phyloP scores from a whole-genome alignment of 2,113 vertebrate genomes.

The Triplophysa siluroides region DNA sequence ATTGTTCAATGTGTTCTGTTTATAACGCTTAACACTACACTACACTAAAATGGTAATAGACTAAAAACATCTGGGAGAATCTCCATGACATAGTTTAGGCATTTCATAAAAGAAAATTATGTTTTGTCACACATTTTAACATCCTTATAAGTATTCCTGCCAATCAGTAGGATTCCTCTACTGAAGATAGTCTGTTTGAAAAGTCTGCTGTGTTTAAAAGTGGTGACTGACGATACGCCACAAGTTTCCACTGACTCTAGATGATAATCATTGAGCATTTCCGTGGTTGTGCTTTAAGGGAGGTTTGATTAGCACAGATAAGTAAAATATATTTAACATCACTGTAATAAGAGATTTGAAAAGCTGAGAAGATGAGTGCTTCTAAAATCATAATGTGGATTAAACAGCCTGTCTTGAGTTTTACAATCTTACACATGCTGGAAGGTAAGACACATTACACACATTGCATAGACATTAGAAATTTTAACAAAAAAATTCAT shows the following conservation, averaged over 20 bases:
- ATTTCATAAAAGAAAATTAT: background rate
- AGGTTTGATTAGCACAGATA: background rate
- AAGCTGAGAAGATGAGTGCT: background rate
- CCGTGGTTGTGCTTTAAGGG: background rate
- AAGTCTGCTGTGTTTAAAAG: slow-evolving; percentile 4
- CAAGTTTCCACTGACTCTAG: slow-evolving; percentile 43
- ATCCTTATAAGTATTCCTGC: background rate
- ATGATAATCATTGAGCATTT: background rate
- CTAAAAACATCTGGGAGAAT: no score
- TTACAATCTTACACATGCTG: background rate
- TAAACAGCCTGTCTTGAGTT: background rate
- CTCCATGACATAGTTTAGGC: background rate
- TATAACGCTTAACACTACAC: no score
- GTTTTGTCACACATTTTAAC: background rate
- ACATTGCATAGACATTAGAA: background rate
- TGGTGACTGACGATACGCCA: background rate
- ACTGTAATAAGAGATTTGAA: background rate
- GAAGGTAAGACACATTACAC: slow-evolving; percentile 31
- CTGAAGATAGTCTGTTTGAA: background rate
- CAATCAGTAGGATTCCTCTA: background rate
- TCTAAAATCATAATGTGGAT: slow-evolving; percentile 3
- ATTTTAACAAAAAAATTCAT: no score
- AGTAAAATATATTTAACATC: slow-evolving; percentile 1
- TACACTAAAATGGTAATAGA: no score
- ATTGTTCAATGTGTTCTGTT: no score